phyloP scores from a whole-genome alignment of 2,113 vertebrate species.

The Sebastes schlegelii region DNA sequence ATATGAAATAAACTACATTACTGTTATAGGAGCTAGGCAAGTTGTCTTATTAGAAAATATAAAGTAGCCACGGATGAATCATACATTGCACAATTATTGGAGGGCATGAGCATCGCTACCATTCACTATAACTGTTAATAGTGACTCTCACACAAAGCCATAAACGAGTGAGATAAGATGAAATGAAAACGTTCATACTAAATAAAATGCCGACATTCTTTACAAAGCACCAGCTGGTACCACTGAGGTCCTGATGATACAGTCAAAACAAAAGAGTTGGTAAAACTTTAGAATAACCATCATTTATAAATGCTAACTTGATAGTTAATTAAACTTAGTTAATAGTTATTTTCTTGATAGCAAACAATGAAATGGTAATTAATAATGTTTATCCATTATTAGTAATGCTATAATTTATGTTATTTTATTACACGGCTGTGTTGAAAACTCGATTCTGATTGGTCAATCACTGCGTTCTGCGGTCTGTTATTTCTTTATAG shows the following conservation, averaged over 20 bases:
- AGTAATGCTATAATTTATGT: too few species aligned
- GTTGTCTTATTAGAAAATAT: slow-evolving; percentile 91
- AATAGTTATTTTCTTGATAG: too few species aligned
- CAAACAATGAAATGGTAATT: too few species aligned
- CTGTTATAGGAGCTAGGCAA: slow-evolving; percentile 85
- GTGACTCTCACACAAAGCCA: slow-evolving; percentile 83
- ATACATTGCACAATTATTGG: slow-evolving; percentile 88
- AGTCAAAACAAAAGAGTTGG: slow-evolving; percentile 84
- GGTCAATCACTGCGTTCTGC: too few species aligned
- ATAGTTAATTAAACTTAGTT: too few species aligned
- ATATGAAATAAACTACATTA: slow-evolving; percentile 75
- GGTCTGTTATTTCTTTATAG: too few species aligned
- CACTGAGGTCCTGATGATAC: slow-evolving; percentile 84
- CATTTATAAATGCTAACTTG: too few species aligned
- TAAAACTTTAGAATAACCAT: too few species aligned
- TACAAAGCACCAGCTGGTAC: slow-evolving; percentile 82
- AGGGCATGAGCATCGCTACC: slow-evolving; percentile 80
- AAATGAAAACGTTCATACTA: slow-evolving; percentile 49
- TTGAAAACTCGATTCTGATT: too few species aligned
- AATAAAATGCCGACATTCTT: slow-evolving; percentile 84
- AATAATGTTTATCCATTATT: too few species aligned
- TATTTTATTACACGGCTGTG: too few species aligned
- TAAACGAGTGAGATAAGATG: slow-evolving; percentile 54
- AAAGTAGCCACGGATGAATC: slow-evolving; percentile 84
- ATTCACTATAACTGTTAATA: slow-evolving; percentile 73